These are phyloP conservation scores for Cricetomys ansorgei DNA, from an alignment of 2,113 vertebrate genomes.

Conservation along the genomic window DNA sequence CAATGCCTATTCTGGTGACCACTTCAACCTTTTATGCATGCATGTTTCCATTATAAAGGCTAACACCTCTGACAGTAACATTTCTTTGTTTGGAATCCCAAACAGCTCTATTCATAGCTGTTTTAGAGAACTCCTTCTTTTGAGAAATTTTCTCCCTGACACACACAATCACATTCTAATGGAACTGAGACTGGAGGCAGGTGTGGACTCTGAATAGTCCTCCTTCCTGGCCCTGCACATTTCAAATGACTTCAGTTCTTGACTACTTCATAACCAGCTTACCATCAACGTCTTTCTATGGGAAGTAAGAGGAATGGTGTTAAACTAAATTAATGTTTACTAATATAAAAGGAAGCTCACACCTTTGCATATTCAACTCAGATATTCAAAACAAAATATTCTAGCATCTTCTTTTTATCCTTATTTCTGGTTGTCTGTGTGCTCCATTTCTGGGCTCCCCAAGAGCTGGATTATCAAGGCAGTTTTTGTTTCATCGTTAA, in stretches of 20 bases:
- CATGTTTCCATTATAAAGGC: neutral
- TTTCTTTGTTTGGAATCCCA: neutral
- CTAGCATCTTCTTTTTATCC: neutral
- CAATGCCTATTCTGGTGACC: neutral
- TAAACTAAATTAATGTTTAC: no score
- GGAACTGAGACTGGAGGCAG: accelerated
- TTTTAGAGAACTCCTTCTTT: no score
- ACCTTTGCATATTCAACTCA: neutral
- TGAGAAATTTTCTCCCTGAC: accelerated
- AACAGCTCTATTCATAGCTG: no score
- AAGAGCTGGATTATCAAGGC: neutral
- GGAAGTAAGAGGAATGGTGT: neutral
- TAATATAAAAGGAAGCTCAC: accelerated
- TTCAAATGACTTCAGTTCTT: accelerated
- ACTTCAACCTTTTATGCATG: no score
- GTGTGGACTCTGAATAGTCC: accelerated
- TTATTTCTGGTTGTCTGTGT: neutral
- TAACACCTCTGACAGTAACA: no score
- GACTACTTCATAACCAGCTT: neutral
- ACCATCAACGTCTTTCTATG: neutral
- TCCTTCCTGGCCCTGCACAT: neutral
- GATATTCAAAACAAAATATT: neutral
- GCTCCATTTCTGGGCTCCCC: neutral
- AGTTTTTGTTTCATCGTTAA: neutral
- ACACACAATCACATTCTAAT: accelerated